Percentiles rank a stretch among this genome's conserved stretches.
phyloP scores from a whole-genome alignment of 2,113 vertebrate species.

The Euleptes europaea region DNA sequence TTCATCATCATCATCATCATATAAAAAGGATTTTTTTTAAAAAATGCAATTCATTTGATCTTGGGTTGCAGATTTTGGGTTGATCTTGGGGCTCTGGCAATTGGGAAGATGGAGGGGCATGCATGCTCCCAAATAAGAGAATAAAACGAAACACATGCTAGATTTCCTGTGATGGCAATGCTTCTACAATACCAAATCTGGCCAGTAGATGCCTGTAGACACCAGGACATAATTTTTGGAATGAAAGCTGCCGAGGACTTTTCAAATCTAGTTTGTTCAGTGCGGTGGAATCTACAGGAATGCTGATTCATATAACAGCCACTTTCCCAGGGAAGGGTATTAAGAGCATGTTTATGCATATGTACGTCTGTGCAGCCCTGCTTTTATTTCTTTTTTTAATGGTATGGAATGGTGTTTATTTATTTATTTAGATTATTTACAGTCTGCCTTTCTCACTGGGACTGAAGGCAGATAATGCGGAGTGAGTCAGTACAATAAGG shows the following conservation, averaged over 20 bases:
- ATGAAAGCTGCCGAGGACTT: neutral
- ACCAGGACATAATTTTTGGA: constrained; percentile 56
- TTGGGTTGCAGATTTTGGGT: neutral
- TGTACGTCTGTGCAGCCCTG: no score
- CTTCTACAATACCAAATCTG: constrained; percentile 62
- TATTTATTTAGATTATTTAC: no score
- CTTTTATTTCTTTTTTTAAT: neutral
- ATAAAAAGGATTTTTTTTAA: neutral
- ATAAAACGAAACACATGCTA: neutral
- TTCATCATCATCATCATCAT: no score
- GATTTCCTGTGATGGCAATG: constrained; percentile 1
- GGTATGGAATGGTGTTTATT: neutral
- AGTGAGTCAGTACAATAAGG: no score
- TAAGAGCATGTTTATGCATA: neutral
- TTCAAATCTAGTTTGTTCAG: neutral
- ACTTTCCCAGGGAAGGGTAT: neutral
- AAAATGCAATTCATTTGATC: neutral
- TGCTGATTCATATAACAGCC: neutral
- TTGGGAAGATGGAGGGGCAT: neutral
- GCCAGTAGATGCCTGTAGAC: constrained; percentile 89
- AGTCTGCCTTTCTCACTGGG: no score
- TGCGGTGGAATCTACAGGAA: neutral
- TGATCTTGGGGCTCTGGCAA: no score
- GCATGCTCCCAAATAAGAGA: neutral
- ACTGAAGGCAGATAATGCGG: no score